Conservation (phyloP, 1,140 invertebrate species). For the Palaemon carinicauda region DNA sequence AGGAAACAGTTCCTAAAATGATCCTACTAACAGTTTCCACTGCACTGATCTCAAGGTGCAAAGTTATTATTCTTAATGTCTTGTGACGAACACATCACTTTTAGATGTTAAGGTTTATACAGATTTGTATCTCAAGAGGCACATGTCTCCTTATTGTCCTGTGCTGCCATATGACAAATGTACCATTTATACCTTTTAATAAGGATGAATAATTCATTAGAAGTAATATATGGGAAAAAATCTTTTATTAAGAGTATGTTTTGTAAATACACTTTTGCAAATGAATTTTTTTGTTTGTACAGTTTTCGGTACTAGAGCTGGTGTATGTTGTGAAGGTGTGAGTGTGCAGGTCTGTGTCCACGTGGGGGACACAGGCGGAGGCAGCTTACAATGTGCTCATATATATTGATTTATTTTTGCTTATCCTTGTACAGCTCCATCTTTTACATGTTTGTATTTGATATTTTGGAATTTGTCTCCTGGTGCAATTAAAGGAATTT, state of each 20-base stretch:
- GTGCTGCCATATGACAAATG: conserved; percentile 54
- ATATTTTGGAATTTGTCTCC: too few relatives aligned
- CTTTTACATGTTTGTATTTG: conserved; percentile 7
- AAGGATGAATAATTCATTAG: conserved; percentile 49
- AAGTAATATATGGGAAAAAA: conserved; percentile 47
- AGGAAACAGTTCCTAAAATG: conserved; percentile 55
- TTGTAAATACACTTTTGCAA: conserved; percentile 55
- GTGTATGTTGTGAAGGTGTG: conserved; percentile 57
- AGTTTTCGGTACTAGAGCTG: conserved; percentile 53
- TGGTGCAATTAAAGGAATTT: too few relatives aligned
- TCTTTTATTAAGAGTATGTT: conserved; percentile 43
- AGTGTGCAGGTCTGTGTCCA: conserved; percentile 48
- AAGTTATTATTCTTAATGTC: conserved; percentile 43
- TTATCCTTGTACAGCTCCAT: background rate
- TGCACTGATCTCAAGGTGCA: conserved; percentile 40
- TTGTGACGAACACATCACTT: conserved; percentile 54
- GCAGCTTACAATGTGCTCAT: conserved; percentile 43
- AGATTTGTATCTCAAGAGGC: conserved; percentile 50
- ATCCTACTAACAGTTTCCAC: conserved; percentile 51
- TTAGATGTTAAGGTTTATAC: conserved; percentile 55
- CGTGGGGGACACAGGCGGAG: conserved; percentile 10
- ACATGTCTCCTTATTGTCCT: conserved; percentile 43
- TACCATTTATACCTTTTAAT: conserved; percentile 53
- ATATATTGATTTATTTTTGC: background rate
- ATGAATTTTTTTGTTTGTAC: conserved; percentile 55